Percentiles rank a stretch among this genome's conserved stretches.
These are phyloP conservation scores for Proterorhinus semilunaris DNA, from an alignment of 2,113 vertebrate species.

Conservation along the genomic window DNA sequence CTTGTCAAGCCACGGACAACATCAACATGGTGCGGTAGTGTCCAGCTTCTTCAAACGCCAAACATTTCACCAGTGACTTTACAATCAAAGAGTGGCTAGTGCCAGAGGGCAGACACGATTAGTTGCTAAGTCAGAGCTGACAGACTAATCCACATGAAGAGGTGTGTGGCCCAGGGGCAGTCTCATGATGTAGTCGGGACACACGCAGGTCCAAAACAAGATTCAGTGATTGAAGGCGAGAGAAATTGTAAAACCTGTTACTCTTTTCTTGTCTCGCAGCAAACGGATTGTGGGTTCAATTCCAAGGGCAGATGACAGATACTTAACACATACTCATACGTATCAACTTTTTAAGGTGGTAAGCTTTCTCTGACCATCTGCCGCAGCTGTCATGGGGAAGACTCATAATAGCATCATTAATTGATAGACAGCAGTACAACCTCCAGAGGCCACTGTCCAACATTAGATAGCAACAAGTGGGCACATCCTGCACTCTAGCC, in stretches of 20 bases:
- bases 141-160: slow-evolving; percentile 4
- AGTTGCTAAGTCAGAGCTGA: slow-evolving; percentile 3
- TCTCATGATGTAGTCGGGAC: slow-evolving; percentile 4
- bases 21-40: background rate
- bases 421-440: no score
- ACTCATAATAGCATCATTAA: no score
- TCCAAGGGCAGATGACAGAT: background rate
- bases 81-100: slow-evolving; percentile 13
- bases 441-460: no score
- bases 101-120: background rate
- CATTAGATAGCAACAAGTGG: no score
- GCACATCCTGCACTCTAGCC: no score
- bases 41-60: background rate
- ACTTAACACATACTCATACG: no score
- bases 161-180: background rate
- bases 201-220: background rate
- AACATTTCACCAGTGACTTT: background rate
- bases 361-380: no score
- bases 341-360: no score
- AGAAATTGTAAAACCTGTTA: background rate
- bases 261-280: background rate
- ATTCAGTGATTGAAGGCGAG: background rate
- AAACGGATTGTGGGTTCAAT: background rate
- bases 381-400: no score
- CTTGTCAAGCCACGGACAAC: background rate